Evolutionary conservation across 2,797 vertebrate species (phyloP).

Genomic region (Tinamus major): DNA sequence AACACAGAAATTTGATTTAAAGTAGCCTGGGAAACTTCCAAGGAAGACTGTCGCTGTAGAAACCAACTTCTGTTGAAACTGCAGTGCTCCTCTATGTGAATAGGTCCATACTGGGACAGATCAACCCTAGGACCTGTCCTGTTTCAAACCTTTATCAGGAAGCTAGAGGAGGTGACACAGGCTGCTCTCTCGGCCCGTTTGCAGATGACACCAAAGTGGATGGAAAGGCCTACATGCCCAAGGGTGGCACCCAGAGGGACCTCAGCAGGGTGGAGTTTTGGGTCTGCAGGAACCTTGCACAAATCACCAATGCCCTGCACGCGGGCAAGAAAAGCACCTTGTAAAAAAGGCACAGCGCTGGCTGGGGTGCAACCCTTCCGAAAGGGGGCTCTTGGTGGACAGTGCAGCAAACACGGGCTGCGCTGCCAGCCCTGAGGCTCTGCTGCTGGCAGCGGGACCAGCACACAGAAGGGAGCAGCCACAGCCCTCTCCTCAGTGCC

Average conservation of each 20-base stretch:
- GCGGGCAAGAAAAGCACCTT: not conserved
- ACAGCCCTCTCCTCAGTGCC: not conserved
- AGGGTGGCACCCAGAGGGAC: not conserved
- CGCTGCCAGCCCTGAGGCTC: not conserved
- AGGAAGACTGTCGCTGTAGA: not conserved
- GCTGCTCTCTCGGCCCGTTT: fast-evolving
- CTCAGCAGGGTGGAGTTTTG: not conserved
- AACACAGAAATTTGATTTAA: not conserved
- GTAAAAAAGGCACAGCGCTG: not conserved
- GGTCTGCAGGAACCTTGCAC: not conserved
- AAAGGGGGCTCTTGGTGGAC: not conserved
- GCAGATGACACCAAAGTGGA: not conserved
- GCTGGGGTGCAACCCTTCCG: not conserved
- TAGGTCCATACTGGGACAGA: fast-evolving
- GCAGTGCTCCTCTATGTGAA: not conserved
- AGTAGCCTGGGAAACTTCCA: not conserved
- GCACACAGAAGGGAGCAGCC: not conserved
- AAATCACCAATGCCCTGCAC: fast-evolving
- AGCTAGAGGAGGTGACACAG: not conserved
- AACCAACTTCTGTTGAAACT: not conserved
- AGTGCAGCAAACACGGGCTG: not conserved
- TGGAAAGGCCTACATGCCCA: fast-evolving
- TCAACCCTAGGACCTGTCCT: not conserved
- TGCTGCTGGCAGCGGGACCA: not conserved
- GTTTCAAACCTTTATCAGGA: not conserved